phyloP scores from a whole-genome alignment of 2,113 vertebrate species.

The Puma concolor region DNA sequence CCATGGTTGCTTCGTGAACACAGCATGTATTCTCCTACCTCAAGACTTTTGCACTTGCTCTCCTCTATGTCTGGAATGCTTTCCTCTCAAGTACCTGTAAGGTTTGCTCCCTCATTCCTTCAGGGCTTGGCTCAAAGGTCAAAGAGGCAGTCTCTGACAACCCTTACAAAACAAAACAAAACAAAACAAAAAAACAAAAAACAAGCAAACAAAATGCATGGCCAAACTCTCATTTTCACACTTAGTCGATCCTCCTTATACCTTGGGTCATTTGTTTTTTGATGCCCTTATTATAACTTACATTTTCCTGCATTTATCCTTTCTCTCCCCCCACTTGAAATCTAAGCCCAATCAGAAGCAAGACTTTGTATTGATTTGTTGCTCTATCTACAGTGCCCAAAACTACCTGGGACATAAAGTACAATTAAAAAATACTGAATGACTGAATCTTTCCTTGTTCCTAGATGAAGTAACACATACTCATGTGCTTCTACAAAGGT shows the following conservation, averaged over 20 bases:
- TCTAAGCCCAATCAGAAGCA: background rate
- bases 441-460: background rate
- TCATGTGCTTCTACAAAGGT: background rate
- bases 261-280: background rate
- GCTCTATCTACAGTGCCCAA: background rate
- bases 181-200: background rate
- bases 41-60: background rate
- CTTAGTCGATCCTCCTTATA: too few relatives aligned
- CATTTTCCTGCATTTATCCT: background rate
- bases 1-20: background rate
- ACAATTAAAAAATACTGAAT: background rate
- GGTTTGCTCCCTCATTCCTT: background rate
- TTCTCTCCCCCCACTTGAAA: background rate
- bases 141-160: background rate
- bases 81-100: background rate
- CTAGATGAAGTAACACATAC: background rate
- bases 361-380: background rate
- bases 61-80: background rate
- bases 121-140: background rate
- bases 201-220: background rate
- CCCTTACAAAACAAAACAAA: background rate
- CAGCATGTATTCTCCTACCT: background rate
- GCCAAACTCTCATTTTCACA: too few relatives aligned
- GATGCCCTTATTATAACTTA: background rate
- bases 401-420: background rate